Evolutionary conservation across 2,113 vertebrate species (phyloP).

Genomic region (Parus major): DNA sequence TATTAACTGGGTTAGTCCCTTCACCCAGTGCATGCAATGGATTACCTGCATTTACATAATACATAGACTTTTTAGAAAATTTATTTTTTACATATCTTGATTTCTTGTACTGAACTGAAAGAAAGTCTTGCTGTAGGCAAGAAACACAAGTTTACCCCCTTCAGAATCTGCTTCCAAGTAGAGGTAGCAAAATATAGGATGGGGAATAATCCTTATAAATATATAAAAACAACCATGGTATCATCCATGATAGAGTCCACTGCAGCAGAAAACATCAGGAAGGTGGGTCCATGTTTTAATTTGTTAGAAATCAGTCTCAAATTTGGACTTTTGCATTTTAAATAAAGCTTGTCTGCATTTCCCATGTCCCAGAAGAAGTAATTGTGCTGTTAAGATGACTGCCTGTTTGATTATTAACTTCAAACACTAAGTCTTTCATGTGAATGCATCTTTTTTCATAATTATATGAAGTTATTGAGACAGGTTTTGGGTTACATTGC

Average conservation of each 20-base stretch:
- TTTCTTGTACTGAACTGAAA: not conserved
- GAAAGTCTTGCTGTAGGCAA: not conserved
- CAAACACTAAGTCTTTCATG: not conserved
- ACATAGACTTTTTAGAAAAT: not conserved
- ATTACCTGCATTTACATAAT: not conserved
- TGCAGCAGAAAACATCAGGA: not conserved
- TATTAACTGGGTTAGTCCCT: not conserved
- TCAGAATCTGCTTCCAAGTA: not conserved
- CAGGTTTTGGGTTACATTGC: not conserved
- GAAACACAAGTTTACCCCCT: not conserved
- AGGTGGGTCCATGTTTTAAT: not conserved
- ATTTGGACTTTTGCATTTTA: not conserved
- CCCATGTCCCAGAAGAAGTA: not conserved
- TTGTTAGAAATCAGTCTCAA: not conserved
- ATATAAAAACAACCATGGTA: not conserved
- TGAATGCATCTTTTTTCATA: not conserved
- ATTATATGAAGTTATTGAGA: not conserved
- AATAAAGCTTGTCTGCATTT: not conserved
- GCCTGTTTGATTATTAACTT: not conserved
- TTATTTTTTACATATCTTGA: not conserved
- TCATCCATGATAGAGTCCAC: not conserved
- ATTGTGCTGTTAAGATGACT: not conserved
- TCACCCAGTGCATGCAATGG: not conserved
- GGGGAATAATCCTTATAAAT: not conserved
- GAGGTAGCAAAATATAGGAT: not conserved